phyloP scores from a whole-genome alignment of 2,797 vertebrate species.

The Scolopax bukidnonensis region DNA sequence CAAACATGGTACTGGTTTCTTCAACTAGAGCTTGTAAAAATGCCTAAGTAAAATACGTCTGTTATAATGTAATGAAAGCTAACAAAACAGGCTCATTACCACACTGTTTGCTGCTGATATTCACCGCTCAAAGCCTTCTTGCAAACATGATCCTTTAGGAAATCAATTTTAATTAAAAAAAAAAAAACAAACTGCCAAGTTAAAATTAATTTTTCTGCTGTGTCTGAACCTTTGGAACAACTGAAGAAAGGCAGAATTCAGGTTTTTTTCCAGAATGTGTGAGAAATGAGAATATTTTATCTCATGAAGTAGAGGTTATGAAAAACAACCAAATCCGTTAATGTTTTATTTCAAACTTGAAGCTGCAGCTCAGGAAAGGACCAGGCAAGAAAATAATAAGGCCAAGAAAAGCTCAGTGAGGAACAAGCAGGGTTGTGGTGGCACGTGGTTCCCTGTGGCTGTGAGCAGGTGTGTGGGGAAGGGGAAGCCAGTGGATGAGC shows the following conservation, averaged over 20 bases:
- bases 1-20: background rate
- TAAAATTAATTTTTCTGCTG: background rate
- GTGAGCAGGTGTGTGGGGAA: background rate
- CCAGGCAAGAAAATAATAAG: background rate
- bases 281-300: background rate
- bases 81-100: conserved; percentile 34
- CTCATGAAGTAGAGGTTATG: background rate
- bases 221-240: background rate
- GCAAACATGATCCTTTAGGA: background rate
- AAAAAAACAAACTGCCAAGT: rapidly evolving
- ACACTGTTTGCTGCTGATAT: background rate
- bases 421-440: background rate
- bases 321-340: background rate
- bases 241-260: background rate
- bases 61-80: background rate
- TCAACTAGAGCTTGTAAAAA: background rate
- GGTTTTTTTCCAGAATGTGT: background rate
- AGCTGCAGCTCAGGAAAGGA: background rate
- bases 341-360: background rate
- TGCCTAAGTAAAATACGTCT: background rate
- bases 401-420: rapidly evolving
- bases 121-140: background rate
- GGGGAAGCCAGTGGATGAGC: background rate
- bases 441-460: background rate
- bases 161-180: background rate